Evolutionary conservation across 2,888 invertebrate species (phyloP).

Genomic region (Hirtodrosophila duncani): DNA sequence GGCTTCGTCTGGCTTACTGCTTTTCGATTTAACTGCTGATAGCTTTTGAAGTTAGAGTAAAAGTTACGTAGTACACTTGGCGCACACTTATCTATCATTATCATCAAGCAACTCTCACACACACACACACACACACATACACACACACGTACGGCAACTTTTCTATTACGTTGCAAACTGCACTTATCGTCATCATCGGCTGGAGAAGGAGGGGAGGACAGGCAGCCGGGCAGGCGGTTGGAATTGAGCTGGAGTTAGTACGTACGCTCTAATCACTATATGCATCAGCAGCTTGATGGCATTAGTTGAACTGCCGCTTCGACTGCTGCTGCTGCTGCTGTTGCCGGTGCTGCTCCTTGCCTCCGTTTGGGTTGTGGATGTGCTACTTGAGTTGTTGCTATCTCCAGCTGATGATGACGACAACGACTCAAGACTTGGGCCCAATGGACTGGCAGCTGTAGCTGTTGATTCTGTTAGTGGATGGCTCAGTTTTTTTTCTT

Average conservation of each 20-base stretch:
- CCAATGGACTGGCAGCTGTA: constrained; percentile 53
- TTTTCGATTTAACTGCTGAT: constrained; percentile 70
- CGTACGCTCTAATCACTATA: constrained; percentile 71
- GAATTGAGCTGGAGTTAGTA: constrained; percentile 28
- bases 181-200: constrained; percentile 67
- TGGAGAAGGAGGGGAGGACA: constrained; percentile 26
- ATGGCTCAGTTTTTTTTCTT: constrained; percentile 7
- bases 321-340: constrained; percentile 13
- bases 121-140: constrained; percentile 13
- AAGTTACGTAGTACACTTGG: constrained; percentile 66
- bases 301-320: constrained; percentile 56
- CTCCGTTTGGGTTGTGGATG: constrained; percentile 7
- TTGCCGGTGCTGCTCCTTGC: not conserved
- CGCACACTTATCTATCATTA: constrained; percentile 71
- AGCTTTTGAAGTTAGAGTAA: constrained; percentile 65
- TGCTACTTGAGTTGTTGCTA: constrained; percentile 59
- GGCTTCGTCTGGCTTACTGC: constrained; percentile 60
- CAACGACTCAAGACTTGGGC: constrained; percentile 15
- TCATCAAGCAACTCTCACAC: constrained; percentile 50
- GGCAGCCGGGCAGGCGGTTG: constrained; percentile 12
- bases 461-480: constrained; percentile 15
- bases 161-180: constrained; percentile 66
- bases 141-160: constrained; percentile 45
- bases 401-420: constrained; percentile 52
- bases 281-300: constrained; percentile 70